Percentiles rank a stretch among this genome's conserved stretches.
Conservation (phyloP, 1,140 invertebrate genomes). For the Drosophila paulistorum region DNA sequence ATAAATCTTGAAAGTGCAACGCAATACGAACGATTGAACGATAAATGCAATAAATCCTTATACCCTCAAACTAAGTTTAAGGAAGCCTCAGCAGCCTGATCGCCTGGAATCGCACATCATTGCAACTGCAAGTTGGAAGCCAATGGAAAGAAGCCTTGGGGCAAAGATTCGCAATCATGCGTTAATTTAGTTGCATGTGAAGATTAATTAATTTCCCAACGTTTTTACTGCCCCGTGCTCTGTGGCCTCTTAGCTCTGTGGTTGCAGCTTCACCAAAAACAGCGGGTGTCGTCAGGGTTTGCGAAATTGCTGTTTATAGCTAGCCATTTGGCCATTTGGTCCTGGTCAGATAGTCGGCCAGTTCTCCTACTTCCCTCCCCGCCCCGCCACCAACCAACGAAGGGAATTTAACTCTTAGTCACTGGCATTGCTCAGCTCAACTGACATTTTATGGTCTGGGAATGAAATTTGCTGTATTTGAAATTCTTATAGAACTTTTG, state of each 20-base stretch:
- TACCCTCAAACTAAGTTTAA: conserved; percentile 14
- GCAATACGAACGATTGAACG: conserved; percentile 74
- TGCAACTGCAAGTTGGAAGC: conserved; percentile 2
- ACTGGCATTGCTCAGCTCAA: conserved; percentile 37
- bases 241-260: not conserved
- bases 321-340: conserved; percentile 36
- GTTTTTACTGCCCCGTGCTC: conserved; percentile 57
- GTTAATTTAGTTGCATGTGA: conserved; percentile 79
- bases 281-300: conserved; percentile 70
- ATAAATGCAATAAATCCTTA: conserved; percentile 75
- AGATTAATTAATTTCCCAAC: conserved; percentile 75
- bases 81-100: conserved; percentile 8
- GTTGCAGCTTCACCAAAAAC: conserved; percentile 30
- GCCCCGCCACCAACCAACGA: not conserved
- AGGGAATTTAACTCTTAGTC: conserved; percentile 28
- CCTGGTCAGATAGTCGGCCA: not conserved
- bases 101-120: too few species aligned
- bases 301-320: conserved; percentile 58
- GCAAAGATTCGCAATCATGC: conserved; percentile 67
- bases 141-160: conserved; percentile 23
- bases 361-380: not conserved
- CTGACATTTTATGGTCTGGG: conserved; percentile 46
- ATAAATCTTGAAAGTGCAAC: conserved; percentile 69
- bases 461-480: conserved; percentile 52
- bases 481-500: conserved; percentile 41